Evolutionary conservation across 2,113 vertebrate genomes (phyloP), one percentile per base, ranked within the genome.

Genomic region (Phylloscopus trochilus): DNA sequence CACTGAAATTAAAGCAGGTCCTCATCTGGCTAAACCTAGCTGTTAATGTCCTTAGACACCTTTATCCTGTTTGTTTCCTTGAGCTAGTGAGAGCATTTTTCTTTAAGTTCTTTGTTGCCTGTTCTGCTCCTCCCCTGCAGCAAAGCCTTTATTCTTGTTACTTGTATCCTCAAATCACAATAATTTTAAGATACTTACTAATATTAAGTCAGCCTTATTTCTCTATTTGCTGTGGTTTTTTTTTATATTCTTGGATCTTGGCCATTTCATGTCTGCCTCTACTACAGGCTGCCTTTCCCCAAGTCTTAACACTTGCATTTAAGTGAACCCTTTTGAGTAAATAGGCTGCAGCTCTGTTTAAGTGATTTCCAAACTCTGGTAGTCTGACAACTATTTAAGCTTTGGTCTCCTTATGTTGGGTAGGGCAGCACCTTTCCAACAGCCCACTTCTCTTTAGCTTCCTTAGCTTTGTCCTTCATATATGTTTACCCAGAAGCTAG

Each of bases 191-290:
- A 51, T 72, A 13, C 64, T 69, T 84, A 44, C 46, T 93, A 52
- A 60, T 35, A 23, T 39, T 15, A 64, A 75, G 37, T 60, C 37
- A 15, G 53, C 37, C 22, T 76, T 68, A 46, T 59, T 83, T 13
- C 27, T 80, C 37, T 80, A 2, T 66, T 78, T 24, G 8, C 55
- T 83, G 46, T 73, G 63, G 23, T 2, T 74, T 86, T 58, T 55
- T 59, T 7, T 27, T 24, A 0, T 24, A 0, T 27, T 66, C 44
- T 77, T 49, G 81, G 43, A 37, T 89, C 69, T 83, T 0, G 0
- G 69, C 24, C 26, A 13, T 22, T 58, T 22, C 46, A 20, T 35
- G 49, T 51, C 47, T 86, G 26, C 44, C 23, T 59, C 20, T 60
- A 24, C 22, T 46, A 31, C 31, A 58, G 67, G 30, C 41, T 91